These are phyloP conservation scores for Corvus hawaiiensis DNA, from an alignment of 2,113 vertebrate genomes.

Conservation along the genomic window DNA sequence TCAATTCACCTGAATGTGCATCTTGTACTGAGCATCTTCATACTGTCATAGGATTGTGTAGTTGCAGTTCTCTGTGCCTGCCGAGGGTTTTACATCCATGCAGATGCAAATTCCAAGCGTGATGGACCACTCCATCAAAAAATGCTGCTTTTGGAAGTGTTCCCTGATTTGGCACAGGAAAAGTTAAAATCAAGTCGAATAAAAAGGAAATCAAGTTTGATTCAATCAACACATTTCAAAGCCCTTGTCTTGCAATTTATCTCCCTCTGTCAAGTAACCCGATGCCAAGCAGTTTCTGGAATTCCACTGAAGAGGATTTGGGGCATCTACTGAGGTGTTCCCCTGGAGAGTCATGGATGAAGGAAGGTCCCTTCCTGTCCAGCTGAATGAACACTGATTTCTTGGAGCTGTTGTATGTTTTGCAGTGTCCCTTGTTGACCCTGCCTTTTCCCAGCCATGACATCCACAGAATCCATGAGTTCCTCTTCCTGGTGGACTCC, in stretches of 20 bases:
- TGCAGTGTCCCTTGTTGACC: background rate
- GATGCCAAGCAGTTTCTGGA: background rate
- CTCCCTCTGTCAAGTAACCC: background rate
- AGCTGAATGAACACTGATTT: background rate
- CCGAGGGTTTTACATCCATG: background rate
- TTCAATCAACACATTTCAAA: background rate
- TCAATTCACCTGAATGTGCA: background rate
- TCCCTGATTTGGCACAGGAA: background rate
- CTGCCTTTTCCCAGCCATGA: background rate
- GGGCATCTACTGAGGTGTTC: background rate
- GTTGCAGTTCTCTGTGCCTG: background rate
- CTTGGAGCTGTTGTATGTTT: background rate
- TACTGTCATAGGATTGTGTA: fast-evolving
- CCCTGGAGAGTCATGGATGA: background rate
- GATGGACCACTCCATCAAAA: background rate
- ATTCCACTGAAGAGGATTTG: background rate
- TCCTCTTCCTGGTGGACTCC: fast-evolving
- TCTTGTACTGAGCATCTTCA: background rate
- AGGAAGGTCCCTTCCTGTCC: background rate
- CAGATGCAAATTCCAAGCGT: background rate
- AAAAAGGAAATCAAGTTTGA: background rate
- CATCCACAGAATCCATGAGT: fast-evolving
- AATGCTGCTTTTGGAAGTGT: background rate
- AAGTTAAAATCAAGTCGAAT: background rate
- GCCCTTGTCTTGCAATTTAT: background rate